These are phyloP conservation scores for Apodemus sylvaticus DNA, from an alignment of 2,113 vertebrate species.

Conservation along the genomic window DNA sequence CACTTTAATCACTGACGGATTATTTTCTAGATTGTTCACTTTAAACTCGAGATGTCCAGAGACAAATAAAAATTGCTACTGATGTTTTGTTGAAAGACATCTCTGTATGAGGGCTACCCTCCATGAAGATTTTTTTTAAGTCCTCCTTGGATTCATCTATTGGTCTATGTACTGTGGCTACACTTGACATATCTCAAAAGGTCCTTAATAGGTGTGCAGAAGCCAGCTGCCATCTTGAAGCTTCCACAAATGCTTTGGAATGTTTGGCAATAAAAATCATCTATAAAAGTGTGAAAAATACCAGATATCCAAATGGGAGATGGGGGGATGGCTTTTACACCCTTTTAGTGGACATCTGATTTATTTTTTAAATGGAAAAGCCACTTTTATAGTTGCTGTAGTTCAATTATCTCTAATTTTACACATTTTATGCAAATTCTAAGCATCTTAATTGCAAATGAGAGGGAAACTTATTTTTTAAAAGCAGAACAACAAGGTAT, in stretches of 20 bases:
- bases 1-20: not conserved
- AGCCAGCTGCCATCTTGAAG: conserved; percentile 81
- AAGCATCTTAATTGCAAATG: conserved; percentile 88
- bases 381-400: conserved; percentile 88
- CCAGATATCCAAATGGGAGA: conserved; percentile 83
- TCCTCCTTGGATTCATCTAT: conserved; percentile 81
- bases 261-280: conserved; percentile 88
- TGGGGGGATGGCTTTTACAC: conserved; percentile 79
- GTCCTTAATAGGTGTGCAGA: conserved; percentile 80
- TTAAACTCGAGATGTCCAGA: conserved; percentile 15
- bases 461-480: conserved; percentile 87
- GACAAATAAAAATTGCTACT: conserved; percentile 45
- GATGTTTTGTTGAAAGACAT: conserved; percentile 59
- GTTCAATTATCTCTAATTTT: conserved; percentile 90
- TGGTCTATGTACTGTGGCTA: conserved; percentile 68
- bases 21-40: conserved; percentile 38
- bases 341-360: conserved; percentile 88
- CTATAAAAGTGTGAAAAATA: conserved; percentile 87
- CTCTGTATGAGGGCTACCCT: not conserved
- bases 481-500: conserved; percentile 87
- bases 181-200: conserved; percentile 83
- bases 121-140: not conserved
- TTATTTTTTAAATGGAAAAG: conserved; percentile 86
- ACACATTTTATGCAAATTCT: conserved; percentile 88
- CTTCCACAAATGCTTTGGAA: conserved; percentile 81